A percentile compares a stretch with the other conserved stretches of the same genome.
Conservation (phyloP, 2,113 vertebrate genomes). For the Corynorhinus townsendii region DNA sequence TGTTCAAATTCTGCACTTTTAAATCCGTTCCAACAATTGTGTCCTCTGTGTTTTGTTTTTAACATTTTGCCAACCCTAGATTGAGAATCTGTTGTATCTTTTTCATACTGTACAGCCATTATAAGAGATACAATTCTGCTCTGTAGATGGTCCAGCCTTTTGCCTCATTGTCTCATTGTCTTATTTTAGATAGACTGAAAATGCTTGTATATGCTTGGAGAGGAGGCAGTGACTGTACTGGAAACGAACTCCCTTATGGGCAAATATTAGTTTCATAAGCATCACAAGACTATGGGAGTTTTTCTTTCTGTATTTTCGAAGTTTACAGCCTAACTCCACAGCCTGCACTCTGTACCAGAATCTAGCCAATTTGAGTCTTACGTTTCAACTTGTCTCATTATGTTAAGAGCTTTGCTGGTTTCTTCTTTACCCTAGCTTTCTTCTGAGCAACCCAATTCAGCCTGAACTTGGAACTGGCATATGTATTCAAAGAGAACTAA, state of each 20-base stretch:
- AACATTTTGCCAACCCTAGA: background rate
- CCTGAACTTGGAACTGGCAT: background rate
- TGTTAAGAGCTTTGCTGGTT: background rate
- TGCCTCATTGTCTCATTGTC: background rate
- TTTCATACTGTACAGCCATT: background rate
- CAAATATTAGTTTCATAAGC: background rate
- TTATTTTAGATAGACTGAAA: background rate
- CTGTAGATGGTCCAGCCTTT: background rate
- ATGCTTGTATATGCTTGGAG: background rate
- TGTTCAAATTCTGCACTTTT: background rate
- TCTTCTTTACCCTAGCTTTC: background rate
- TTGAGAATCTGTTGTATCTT: background rate
- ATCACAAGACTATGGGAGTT: background rate
- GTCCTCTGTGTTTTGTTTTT: background rate
- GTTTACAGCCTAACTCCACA: background rate
- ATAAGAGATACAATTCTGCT: fast-evolving
- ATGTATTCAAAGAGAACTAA: too few species aligned
- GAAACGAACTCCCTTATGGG: background rate
- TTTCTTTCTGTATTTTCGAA: background rate
- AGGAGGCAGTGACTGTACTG: background rate
- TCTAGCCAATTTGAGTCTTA: background rate
- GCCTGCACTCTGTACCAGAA: background rate
- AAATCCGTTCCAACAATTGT: background rate
- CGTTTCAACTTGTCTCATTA: background rate
- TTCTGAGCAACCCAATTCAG: background rate